These are phyloP conservation scores for Harpalus rufipes DNA, from an alignment of 2,888 invertebrate species.

Conservation along the genomic window DNA sequence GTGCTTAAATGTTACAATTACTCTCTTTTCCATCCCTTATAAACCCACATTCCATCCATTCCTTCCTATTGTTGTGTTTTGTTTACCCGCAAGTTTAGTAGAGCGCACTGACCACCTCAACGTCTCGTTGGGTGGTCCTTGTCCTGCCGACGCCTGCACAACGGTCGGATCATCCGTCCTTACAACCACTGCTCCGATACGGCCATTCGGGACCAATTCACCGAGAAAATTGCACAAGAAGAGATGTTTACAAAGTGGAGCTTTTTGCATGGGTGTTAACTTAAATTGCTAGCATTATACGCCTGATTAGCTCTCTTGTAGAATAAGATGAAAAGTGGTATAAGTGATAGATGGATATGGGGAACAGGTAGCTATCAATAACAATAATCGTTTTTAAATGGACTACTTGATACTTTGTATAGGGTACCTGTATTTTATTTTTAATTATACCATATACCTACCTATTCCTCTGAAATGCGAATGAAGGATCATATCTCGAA, in stretches of 20 bases:
- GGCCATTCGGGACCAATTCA: background rate
- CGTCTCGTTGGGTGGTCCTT: conserved; percentile 27
- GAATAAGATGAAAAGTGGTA: background rate
- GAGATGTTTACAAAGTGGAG: conserved; percentile 33
- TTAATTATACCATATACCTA: too few relatives aligned
- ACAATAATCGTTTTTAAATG: background rate
- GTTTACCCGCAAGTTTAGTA: conserved; percentile 51
- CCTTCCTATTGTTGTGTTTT: background rate
- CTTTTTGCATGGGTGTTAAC: conserved; percentile 19
- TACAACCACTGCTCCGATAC: background rate
- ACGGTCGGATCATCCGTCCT: conserved; percentile 30
- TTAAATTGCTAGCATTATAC: conserved; percentile 23
- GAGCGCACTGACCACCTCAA: conserved; percentile 48
- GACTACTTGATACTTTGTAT: too few relatives aligned
- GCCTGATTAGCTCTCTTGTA: conserved; percentile 16
- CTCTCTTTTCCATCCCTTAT: too few relatives aligned
- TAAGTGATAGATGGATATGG: background rate
- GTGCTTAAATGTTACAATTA: too few relatives aligned
- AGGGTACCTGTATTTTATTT: too few relatives aligned
- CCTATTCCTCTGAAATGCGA: too few relatives aligned
- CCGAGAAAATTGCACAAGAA: conserved; percentile 32
- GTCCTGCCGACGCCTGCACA: background rate
- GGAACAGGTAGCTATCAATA: background rate
- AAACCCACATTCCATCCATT: conserved; percentile 24
- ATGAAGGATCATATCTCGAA: too few relatives aligned